Conservation (phyloP, 2,113 vertebrate genomes). For the Syrrhaptes paradoxus region DNA sequence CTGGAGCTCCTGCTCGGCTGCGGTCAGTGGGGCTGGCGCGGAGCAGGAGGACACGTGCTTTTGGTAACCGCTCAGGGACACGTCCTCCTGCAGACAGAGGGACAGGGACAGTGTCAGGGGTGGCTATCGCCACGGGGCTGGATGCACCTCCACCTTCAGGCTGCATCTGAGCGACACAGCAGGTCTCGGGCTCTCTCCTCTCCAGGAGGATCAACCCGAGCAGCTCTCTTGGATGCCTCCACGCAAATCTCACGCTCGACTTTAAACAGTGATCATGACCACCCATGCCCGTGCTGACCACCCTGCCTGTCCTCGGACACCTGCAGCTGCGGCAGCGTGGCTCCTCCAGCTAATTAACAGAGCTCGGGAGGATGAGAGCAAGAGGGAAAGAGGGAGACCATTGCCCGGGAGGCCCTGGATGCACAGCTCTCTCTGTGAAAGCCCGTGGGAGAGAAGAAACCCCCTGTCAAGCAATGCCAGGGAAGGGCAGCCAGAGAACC, state of each 20-base stretch:
- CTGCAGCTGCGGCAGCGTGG: accelerated
- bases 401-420: not conserved
- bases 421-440: not conserved
- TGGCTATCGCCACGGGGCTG: accelerated
- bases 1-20: constrained; percentile 91
- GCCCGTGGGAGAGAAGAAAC: not conserved
- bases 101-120: not conserved
- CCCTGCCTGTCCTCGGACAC: not conserved
- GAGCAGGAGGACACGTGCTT: constrained; percentile 89
- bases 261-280: accelerated
- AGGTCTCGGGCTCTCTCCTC: not conserved
- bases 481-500: accelerated
- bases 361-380: not conserved
- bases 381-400: not conserved
- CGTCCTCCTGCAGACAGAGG: constrained; percentile 83
- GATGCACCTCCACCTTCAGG: not conserved
- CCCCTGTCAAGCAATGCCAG: accelerated
- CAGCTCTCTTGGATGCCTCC: not conserved
- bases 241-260: accelerated
- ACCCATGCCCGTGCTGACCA: not conserved
- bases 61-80: constrained; percentile 92
- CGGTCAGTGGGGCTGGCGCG: constrained; percentile 88
- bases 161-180: not conserved
- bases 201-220: not conserved
- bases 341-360: not conserved